Percentiles rank a stretch among this genome's conserved stretches.
phyloP scores from a whole-genome alignment of 2,797 vertebrate species.

The Urocyon cinereoargenteus region DNA sequence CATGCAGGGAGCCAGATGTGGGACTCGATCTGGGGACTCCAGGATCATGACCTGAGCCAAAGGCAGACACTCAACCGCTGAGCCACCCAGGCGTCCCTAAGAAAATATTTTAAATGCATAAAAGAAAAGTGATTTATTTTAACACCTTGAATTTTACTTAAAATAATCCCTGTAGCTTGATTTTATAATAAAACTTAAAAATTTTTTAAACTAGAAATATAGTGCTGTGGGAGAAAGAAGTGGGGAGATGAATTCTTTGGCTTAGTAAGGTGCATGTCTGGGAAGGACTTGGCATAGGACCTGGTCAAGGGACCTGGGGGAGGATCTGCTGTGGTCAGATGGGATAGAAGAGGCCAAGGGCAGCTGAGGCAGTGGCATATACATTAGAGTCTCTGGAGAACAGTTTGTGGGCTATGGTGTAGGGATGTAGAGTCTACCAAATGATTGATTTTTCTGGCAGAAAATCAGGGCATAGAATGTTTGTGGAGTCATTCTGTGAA shows the following conservation, averaged over 20 bases:
- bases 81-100: too few species aligned
- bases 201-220: not conserved
- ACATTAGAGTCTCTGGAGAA: not conserved
- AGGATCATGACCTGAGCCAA: too few species aligned
- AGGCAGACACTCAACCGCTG: too few species aligned
- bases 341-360: not conserved
- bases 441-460: constrained; percentile 1
- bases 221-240: not conserved
- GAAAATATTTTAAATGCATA: not conserved
- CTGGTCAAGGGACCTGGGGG: not conserved
- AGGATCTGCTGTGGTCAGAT: not conserved
- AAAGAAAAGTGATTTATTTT: not conserved
- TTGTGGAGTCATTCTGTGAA: not conserved
- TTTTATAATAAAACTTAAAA: not conserved
- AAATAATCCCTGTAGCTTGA: constrained; percentile 17
- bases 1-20: too few species aligned
- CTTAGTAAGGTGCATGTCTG: not conserved
- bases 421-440: not conserved
- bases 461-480: not conserved
- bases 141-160: not conserved
- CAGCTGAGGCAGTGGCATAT: not conserved
- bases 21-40: too few species aligned
- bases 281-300: not conserved
- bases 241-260: not conserved
- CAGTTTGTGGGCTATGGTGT: not conserved